phyloP scores from a whole-genome alignment of 2,888 invertebrate species.

The Aromia moschata region DNA sequence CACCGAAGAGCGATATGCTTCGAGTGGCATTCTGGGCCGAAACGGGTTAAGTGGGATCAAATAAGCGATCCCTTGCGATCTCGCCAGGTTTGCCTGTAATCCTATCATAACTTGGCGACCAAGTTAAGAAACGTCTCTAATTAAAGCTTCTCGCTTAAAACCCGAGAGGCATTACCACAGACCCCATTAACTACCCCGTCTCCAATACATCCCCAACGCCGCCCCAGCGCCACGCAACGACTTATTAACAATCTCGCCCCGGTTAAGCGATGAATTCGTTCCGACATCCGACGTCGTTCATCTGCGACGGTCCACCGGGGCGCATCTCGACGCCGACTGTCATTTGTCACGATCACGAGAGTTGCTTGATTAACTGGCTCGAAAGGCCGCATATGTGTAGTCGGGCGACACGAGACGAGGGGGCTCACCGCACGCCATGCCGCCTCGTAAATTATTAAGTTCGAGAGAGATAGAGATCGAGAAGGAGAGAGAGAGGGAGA shows the following conservation, averaged over 20 bases:
- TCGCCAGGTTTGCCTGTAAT: too few species aligned
- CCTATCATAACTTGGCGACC: too few species aligned
- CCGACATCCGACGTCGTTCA: slow-evolving; percentile 12
- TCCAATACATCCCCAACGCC: neutral
- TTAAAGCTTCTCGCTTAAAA: too few species aligned
- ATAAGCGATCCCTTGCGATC: too few species aligned
- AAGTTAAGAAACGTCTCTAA: too few species aligned
- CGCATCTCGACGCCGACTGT: slow-evolving; percentile 17
- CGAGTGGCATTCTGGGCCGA: too few species aligned
- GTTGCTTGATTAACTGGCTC: slow-evolving; percentile 22
- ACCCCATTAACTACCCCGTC: too few species aligned
- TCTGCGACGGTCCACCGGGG: slow-evolving; percentile 6
- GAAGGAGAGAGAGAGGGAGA: too few species aligned
- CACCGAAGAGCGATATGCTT: too few species aligned
- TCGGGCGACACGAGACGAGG: slow-evolving; percentile 4
- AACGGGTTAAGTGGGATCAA: too few species aligned
- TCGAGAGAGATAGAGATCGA: too few species aligned
- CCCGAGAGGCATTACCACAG: too few species aligned
- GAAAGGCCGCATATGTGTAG: slow-evolving; percentile 20
- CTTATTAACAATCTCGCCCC: neutral
- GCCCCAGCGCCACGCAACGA: neutral
- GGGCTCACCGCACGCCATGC: slow-evolving; percentile 17
- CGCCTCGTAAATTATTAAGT: slow-evolving; percentile 27
- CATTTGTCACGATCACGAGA: slow-evolving; percentile 26
- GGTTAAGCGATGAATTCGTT: slow-evolving; percentile 13